A percentile compares a stretch with the other conserved stretches of the same genome.
Conservation (phyloP, 2,888 invertebrate species). For the Synergus japonicus region DNA sequence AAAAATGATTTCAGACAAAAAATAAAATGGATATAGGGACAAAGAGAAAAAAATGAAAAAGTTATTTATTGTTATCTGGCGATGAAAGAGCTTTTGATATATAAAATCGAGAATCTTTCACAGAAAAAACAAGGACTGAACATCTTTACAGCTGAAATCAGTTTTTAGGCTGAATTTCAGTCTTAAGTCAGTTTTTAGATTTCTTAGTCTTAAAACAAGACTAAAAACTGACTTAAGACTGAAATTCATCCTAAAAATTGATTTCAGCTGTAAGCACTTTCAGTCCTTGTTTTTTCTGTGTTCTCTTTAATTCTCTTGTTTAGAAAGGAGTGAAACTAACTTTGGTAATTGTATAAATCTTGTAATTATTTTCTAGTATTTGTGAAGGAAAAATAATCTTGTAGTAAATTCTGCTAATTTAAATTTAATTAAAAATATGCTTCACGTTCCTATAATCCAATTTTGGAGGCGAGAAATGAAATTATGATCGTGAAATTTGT, state of each 20-base stretch:
- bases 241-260: no score
- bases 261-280: no score
- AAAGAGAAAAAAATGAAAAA: not conserved
- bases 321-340: not conserved
- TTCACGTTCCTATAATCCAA: not conserved
- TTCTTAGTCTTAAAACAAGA: no score
- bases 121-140: no score
- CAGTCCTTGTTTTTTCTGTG: no score
- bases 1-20: not conserved
- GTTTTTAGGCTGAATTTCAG: no score
- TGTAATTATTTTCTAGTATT: no score
- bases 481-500: constrained; percentile 6
- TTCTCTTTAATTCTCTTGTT: not conserved
- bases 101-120: not conserved
- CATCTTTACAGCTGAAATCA: no score
- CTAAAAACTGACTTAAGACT: no score
- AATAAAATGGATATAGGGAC: not conserved
- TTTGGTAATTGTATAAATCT: not conserved
- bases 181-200: no score
- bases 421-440: not conserved
- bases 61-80: not conserved
- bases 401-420: not conserved
- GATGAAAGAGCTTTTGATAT: not conserved
- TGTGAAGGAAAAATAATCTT: not conserved
- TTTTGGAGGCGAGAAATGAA: not conserved